phyloP scores from a whole-genome alignment of 2,113 vertebrate genomes.

The Menura novaehollandiae region DNA sequence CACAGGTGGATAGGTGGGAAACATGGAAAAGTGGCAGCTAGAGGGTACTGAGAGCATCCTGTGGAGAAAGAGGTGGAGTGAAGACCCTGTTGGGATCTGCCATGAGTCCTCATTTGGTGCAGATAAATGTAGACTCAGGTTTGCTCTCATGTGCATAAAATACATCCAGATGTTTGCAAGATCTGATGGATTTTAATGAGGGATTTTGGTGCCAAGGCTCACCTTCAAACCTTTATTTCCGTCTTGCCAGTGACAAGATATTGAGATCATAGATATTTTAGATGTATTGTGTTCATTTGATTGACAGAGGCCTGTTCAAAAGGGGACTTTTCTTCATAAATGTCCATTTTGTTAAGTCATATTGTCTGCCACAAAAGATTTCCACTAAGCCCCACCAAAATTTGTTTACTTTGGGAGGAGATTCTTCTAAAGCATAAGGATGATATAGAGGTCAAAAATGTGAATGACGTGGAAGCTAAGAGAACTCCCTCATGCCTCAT shows the following conservation, averaged over 20 bases:
- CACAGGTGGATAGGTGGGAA: not conserved
- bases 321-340: not conserved
- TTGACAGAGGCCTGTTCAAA: not conserved
- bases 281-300: not conserved
- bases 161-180: not conserved
- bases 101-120: not conserved
- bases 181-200: not conserved
- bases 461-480: not conserved
- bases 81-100: not conserved
- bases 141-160: not conserved
- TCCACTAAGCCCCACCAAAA: conserved; percentile 33
- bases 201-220: not conserved
- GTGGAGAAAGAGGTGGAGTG: not conserved
- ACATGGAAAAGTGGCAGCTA: not conserved
- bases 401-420: conserved; percentile 49
- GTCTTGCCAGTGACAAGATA: not conserved
- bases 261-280: not conserved
- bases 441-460: conserved; percentile 51
- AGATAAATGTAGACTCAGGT: not conserved
- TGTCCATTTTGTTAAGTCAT: not conserved
- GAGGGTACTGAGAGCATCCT: not conserved
- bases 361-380: not conserved
- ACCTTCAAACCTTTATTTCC: not conserved
- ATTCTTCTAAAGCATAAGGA: not conserved
- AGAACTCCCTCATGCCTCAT: conserved; percentile 22